Base-by-base conservation (phyloP, 2,888 invertebrate genomes). In the Dichetophora obliterata region DNA sequence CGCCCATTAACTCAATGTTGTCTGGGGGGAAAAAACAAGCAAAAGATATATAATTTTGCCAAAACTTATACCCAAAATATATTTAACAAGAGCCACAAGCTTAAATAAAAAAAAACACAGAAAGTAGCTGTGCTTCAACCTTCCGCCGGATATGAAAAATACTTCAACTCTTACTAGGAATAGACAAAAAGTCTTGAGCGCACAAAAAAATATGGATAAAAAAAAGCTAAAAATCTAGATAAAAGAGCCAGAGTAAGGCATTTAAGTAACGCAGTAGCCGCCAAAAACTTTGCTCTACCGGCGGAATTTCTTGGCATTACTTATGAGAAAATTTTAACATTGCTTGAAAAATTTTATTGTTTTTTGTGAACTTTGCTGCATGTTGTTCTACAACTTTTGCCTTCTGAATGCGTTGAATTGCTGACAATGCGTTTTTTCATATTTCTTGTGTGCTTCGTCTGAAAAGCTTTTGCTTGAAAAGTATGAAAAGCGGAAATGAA, bases 121-220 rank as follows among this genome's bases (percentile, higher is more conserved):
- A 50, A 68, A 43, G 50, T 16, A 27, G 1, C 34, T n/a, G 37
- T 22, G 37, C 65, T 37, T 14, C 63, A 63, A 11, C 63, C 24
- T 73, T 73, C 31, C 52, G 50, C 50, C 48, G 73, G 73, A 73
- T 65, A 43, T 73, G 19, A 65, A 71, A 72, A 65, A 73, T 57
- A 59, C 22, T 57, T 70, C 37, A n/a, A 37, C 63, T 65, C 19
- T 31, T 14, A 1, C 37, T 37, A 1, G 11, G 11, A 11, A 43
- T 2, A 43, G 43, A 11, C 43, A 43, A 43, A 43, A 11, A 43
- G 11, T 37, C 43, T 11, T 1, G 11, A 43, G 43, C 14, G n/a
- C n/a, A 37, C 31, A 31, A 31, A 37, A 8, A 37, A 8, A 37
- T 37, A 37, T 4, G 14, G 14, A 11, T 14, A 43, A 43, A 43